A percentile compares a stretch with the other conserved stretches of the same genome.
phyloP scores from a whole-genome alignment of 2,888 invertebrate genomes.

The Blastobasis lacticolella region DNA sequence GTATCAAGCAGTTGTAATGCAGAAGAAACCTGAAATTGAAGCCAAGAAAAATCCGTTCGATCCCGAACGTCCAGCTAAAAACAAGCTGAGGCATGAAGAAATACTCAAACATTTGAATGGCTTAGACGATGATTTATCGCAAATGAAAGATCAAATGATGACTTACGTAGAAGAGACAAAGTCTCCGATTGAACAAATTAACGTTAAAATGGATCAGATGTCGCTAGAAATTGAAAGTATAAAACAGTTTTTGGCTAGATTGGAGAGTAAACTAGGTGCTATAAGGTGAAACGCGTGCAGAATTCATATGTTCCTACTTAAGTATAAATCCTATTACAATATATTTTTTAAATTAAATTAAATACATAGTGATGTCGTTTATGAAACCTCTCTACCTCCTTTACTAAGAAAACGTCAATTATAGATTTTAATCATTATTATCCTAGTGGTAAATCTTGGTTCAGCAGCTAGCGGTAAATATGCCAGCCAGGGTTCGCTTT shows the following conservation, averaged over 20 bases:
- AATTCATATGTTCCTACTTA: not conserved
- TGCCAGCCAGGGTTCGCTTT: no score
- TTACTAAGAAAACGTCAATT: no score
- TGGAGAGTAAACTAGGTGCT: conserved; percentile 44
- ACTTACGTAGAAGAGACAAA: conserved; percentile 35
- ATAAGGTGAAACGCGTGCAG: not conserved
- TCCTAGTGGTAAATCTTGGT: no score
- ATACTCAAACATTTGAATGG: conserved; percentile 41
- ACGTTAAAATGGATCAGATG: conserved; percentile 55
- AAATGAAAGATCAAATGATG: conserved; percentile 40
- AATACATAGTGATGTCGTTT: no score
- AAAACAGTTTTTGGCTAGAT: conserved; percentile 41
- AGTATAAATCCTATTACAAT: not conserved
- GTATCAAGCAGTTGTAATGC: conserved; percentile 42
- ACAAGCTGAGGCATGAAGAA: conserved; percentile 35
- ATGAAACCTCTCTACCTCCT: no score
- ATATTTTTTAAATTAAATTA: not conserved
- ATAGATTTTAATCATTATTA: no score
- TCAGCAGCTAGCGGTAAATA: no score
- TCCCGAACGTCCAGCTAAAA: conserved; percentile 16
- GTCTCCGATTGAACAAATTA: conserved; percentile 36
- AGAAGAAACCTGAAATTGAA: conserved; percentile 19
- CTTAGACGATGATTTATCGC: conserved; percentile 39
- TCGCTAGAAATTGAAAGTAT: conserved; percentile 47
- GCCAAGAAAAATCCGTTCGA: conserved; percentile 12